phyloP scores from a whole-genome alignment of 2,797 vertebrate species.

The Labeo calbasu region DNA sequence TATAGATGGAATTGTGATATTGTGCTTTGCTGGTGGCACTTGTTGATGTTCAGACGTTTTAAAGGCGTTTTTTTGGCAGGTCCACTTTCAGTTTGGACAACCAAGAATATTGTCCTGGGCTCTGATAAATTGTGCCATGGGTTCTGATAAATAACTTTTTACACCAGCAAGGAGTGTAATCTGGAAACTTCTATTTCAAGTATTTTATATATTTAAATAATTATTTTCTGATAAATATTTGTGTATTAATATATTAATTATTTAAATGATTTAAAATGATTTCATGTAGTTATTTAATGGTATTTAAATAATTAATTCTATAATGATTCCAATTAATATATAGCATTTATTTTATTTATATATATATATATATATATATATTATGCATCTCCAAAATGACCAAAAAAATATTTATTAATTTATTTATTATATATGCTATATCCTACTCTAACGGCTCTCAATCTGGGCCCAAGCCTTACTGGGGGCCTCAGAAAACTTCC shows the following conservation, averaged over 20 bases:
- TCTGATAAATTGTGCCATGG: background rate
- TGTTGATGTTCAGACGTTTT: conserved; percentile 64
- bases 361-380: background rate
- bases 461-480: background rate
- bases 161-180: background rate
- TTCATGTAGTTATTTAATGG: background rate
- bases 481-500: background rate
- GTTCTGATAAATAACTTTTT: background rate
- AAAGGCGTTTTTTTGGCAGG: background rate
- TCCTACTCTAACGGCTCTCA: background rate
- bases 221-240: background rate
- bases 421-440: background rate
- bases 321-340: too few species aligned
- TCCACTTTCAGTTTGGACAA: background rate
- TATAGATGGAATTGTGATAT: conserved; percentile 63
- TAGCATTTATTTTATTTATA: too few species aligned
- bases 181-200: background rate
- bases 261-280: background rate
- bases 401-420: background rate
- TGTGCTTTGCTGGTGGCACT: conserved; percentile 64
- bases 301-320: too few species aligned
- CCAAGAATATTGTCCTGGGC: background rate
- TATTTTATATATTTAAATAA: background rate
- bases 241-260: background rate
- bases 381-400: background rate